phyloP scores from a whole-genome alignment of 2,888 invertebrate genomes.

The Drosophila lutescens region DNA sequence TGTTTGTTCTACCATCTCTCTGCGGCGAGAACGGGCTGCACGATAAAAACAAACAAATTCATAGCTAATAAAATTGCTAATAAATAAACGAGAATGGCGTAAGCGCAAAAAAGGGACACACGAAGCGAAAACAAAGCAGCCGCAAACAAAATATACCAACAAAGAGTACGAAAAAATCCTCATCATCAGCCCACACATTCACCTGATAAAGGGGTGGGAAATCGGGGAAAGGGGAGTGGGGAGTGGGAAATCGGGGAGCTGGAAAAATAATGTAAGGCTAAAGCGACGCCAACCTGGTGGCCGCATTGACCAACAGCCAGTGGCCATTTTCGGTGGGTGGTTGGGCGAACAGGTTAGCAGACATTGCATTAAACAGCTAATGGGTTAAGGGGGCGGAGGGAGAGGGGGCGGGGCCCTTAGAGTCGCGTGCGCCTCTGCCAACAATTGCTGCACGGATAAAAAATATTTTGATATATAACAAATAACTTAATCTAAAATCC shows the following conservation, averaged over 20 bases:
- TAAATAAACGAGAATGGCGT: constrained; percentile 80
- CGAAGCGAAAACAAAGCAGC: constrained; percentile 74
- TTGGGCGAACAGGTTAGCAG: constrained; percentile 40
- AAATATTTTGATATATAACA: not conserved
- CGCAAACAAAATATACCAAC: constrained; percentile 52
- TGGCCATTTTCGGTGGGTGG: constrained; percentile 65
- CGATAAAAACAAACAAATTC: constrained; percentile 81
- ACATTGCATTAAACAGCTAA: constrained; percentile 72
- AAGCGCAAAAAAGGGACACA: constrained; percentile 79
- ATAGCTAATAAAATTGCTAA: constrained; percentile 80
- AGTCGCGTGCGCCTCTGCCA: constrained; percentile 55
- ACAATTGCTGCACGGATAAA: constrained; percentile 57
- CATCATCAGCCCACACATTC: constrained; percentile 7
- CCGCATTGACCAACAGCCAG: constrained; percentile 75
- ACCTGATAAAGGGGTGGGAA: constrained; percentile 11
- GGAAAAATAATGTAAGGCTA: constrained; percentile 58
- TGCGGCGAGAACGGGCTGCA: constrained; percentile 55
- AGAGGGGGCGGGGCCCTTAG: constrained; percentile 3
- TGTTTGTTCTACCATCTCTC: constrained; percentile 49
- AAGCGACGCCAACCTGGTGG: constrained; percentile 77
- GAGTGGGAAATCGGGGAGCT: not conserved
- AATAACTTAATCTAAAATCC: not conserved
- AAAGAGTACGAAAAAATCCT: constrained; percentile 27
- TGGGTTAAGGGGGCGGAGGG: constrained; percentile 41
- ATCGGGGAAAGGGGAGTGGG: not conserved